Conservation (phyloP, 2,113 vertebrate species). For the Ceyx margarethae region DNA sequence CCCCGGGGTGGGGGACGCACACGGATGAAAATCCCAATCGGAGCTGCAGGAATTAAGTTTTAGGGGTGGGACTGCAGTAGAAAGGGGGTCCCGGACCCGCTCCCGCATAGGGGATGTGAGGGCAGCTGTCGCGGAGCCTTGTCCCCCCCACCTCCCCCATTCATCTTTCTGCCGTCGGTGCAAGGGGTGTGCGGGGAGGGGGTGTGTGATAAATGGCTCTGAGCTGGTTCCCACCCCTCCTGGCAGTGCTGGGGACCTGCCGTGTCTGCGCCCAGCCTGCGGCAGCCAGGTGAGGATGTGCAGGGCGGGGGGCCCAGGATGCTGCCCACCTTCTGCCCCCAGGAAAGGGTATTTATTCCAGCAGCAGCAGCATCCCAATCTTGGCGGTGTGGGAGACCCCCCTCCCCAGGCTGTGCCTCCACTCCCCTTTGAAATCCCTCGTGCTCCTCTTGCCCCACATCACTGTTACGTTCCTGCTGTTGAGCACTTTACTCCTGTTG, state of each 20-base stretch:
- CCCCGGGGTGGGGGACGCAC: background rate
- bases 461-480: background rate
- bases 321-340: background rate
- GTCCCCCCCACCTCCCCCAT: background rate
- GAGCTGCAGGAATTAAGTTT: background rate
- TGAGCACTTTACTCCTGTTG: background rate
- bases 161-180: background rate
- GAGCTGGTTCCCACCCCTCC: rapidly evolving
- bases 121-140: background rate
- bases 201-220: background rate
- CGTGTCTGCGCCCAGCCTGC: background rate
- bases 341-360: background rate
- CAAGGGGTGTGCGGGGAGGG: rapidly evolving
- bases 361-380: background rate
- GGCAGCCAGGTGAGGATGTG: background rate
- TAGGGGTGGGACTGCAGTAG: background rate
- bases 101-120: background rate
- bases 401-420: rapidly evolving
- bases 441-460: background rate
- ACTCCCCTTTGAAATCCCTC: background rate
- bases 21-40: background rate
- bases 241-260: background rate
- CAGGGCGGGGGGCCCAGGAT: background rate
- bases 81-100: rapidly evolving
- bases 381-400: background rate